phyloP scores from a whole-genome alignment of 2,113 vertebrate genomes.

The Chlorocebus sabaeus region DNA sequence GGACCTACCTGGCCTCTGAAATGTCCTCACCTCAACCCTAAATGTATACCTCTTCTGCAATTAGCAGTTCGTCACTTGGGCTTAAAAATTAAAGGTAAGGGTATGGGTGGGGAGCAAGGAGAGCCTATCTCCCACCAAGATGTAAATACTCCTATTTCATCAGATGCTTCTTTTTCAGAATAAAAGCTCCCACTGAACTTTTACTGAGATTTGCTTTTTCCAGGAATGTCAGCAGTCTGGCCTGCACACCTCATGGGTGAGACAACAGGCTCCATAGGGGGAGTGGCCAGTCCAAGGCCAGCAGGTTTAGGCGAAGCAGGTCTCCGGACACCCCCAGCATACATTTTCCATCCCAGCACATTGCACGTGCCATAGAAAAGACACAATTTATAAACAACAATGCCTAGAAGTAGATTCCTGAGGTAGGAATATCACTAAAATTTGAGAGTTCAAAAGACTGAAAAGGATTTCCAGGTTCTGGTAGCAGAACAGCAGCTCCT shows the following conservation, averaged over 20 bases:
- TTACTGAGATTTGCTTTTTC: not conserved
- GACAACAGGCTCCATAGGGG: not conserved
- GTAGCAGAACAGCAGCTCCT: not conserved
- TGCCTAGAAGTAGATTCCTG: not conserved
- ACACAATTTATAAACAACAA: not conserved
- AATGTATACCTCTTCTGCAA: not conserved
- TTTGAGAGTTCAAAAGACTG: not conserved
- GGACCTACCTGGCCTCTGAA: not conserved
- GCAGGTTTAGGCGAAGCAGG: not conserved
- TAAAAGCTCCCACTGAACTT: not conserved
- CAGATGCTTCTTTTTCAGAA: not conserved
- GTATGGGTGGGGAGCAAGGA: not conserved
- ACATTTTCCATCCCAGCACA: not conserved
- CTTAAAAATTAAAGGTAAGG: not conserved
- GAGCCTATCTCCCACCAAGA: not conserved
- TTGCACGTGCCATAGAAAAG: not conserved
- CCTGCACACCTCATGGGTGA: not conserved
- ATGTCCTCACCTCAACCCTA: not conserved
- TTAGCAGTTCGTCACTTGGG: not conserved
- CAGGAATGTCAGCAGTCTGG: not conserved
- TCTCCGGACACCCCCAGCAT: not conserved
- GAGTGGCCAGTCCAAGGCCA: fast-evolving
- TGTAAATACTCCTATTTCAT: not conserved
- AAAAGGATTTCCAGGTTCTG: not conserved
- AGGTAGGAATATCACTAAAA: not conserved